Evolutionary conservation across 1,140 invertebrate species (phyloP).

Genomic region (Zaprionus lachaisei): DNA sequence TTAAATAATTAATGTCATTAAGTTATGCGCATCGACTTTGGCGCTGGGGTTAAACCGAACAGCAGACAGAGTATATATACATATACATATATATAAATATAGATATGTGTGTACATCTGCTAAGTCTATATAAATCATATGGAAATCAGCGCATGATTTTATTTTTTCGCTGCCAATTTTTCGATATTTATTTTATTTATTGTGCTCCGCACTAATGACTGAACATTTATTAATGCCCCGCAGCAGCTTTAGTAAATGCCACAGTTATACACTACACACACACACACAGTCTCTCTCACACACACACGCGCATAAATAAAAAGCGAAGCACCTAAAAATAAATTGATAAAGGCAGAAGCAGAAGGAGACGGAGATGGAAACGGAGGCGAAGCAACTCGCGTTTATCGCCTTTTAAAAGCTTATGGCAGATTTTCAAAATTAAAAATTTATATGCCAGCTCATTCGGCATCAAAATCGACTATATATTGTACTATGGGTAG

Average conservation of each 20-base stretch:
- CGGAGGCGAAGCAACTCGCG: constrained; percentile 26
- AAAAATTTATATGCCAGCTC: constrained; percentile 52
- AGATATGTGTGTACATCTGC: constrained; percentile 7
- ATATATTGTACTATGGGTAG: neutral
- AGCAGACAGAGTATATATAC: constrained; percentile 22
- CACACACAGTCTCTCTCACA: constrained; percentile 9
- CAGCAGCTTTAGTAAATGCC: constrained; percentile 20
- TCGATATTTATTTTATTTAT: constrained; percentile 68
- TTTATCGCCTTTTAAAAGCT: constrained; percentile 64
- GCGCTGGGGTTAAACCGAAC: constrained; percentile 31
- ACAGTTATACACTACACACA: constrained; percentile 14
- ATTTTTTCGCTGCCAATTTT: constrained; percentile 45
- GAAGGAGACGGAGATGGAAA: neutral
- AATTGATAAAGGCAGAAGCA: constrained; percentile 40
- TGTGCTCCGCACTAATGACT: constrained; percentile 63
- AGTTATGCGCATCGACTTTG: constrained; percentile 58
- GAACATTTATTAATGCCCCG: constrained; percentile 71
- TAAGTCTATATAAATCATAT: constrained; percentile 68
- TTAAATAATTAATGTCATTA: constrained; percentile 82
- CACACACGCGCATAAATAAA: constrained; percentile 45
- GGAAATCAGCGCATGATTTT: constrained; percentile 66
- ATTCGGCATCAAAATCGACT: constrained; percentile 42
- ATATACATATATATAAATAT: constrained; percentile 19
- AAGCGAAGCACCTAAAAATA: constrained; percentile 51
- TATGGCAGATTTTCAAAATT: constrained; percentile 56